Conservation (phyloP, 2,888 invertebrate species). For the Leistus spinibarbis region DNA sequence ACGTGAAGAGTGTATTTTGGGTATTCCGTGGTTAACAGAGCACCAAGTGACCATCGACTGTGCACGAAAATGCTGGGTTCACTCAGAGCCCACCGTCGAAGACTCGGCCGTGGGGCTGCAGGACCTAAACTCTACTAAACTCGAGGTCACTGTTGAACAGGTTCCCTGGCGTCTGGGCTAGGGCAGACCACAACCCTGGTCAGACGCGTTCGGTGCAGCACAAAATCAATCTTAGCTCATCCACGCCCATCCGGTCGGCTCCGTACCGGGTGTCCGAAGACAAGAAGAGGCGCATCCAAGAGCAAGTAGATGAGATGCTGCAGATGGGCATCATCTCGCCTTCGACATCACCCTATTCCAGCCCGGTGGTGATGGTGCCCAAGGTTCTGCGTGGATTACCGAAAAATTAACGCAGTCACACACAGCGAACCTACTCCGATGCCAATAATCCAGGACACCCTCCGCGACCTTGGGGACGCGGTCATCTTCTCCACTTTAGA, state of each 20-base stretch:
- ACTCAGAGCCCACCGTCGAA: no score
- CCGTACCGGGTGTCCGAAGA: conserved; percentile 43
- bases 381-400: conserved; percentile 45
- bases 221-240: conserved; percentile 1
- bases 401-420: conserved; percentile 41
- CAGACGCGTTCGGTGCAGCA: not conserved
- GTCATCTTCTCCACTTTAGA: conserved; percentile 48
- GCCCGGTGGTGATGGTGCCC: conserved; percentile 42
- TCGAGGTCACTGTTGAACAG: no score
- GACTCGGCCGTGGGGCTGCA: no score
- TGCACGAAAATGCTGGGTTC: no score
- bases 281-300: conserved; percentile 39
- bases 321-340: conserved; percentile 43
- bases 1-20: no score
- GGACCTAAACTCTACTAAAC: no score
- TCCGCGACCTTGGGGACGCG: conserved; percentile 46
- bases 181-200: not conserved
- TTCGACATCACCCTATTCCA: conserved; percentile 38
- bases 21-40: no score
- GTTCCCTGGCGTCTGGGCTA: not conserved
- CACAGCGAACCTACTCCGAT: conserved; percentile 41
- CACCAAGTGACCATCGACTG: no score
- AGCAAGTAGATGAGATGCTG: conserved; percentile 43
- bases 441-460: conserved; percentile 43
- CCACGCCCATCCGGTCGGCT: conserved; percentile 37